Conservation (phyloP, 2,113 vertebrate genomes). For the Gadus macrocephalus region DNA sequence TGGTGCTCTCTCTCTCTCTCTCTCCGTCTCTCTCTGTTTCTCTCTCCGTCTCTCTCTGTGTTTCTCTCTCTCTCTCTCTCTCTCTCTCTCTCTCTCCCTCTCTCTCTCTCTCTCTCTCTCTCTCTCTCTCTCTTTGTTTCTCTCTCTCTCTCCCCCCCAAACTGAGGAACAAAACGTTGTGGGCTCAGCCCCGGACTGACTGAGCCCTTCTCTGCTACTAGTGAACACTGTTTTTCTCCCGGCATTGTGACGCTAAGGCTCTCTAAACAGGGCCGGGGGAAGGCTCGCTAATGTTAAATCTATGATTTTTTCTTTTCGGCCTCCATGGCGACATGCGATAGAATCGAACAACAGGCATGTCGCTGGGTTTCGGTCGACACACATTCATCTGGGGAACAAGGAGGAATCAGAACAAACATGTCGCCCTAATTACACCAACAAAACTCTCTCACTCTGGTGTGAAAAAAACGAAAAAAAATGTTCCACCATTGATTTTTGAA, state of each 20-base stretch:
- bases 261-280: too few relatives aligned
- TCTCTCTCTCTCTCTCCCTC: conserved; percentile 33
- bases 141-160: conserved; percentile 29
- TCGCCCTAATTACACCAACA: conserved; percentile 41
- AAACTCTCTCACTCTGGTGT: not conserved
- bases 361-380: conserved; percentile 15
- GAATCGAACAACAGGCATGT: conserved; percentile 16
- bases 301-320: not conserved
- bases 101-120: conserved; percentile 16
- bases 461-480: conserved; percentile 9
- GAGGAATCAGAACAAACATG: conserved; percentile 24
- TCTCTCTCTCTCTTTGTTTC: conserved; percentile 45
- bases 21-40: not conserved
- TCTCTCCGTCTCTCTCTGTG: conserved; percentile 20
- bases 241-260: too few relatives aligned
- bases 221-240: too few relatives aligned
- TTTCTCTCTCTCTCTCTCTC: conserved; percentile 16
- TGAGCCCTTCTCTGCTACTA: conserved; percentile 35
- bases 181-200: conserved; percentile 27
- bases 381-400: not conserved
- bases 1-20: conserved; percentile 34
- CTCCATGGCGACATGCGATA: conserved; percentile 1
- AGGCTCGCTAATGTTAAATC: not conserved
- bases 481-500: conserved; percentile 59
- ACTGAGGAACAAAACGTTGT: conserved; percentile 55